These are phyloP conservation scores for Coboldia fuscipes DNA, from an alignment of 1,140 invertebrate species.

Conservation along the genomic window DNA sequence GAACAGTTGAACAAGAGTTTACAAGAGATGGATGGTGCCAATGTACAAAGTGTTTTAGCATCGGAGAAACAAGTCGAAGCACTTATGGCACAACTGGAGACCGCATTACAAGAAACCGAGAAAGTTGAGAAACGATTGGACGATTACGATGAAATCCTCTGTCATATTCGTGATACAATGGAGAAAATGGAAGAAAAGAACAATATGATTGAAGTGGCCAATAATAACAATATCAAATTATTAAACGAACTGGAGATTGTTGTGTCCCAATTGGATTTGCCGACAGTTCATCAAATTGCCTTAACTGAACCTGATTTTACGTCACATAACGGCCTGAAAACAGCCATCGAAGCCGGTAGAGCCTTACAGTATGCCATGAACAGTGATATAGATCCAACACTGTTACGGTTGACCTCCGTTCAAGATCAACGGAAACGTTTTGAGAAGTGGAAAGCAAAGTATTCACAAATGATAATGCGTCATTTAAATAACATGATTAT, in stretches of 20 bases:
- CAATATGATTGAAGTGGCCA: conserved; percentile 64
- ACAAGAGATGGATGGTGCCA: conserved; percentile 51
- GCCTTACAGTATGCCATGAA: conserved; percentile 58
- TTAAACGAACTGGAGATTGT: conserved; percentile 59
- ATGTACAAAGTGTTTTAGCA: conserved; percentile 67
- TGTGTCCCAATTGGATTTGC: conserved; percentile 58
- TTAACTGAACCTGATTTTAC: conserved; percentile 56
- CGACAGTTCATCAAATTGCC: conserved; percentile 40
- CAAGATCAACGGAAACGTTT: conserved; percentile 73
- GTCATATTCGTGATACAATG: conserved; percentile 64
- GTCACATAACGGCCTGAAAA: conserved; percentile 44
- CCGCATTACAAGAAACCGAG: conserved; percentile 53
- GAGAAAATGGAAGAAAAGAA: conserved; percentile 85
- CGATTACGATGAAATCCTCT: conserved; percentile 56
- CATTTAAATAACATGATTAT: conserved; percentile 88
- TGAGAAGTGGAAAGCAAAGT: conserved; percentile 64
- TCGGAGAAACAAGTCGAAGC: conserved; percentile 51
- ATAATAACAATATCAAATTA: conserved; percentile 62
- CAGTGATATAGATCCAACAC: conserved; percentile 37
- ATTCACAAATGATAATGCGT: conserved; percentile 58
- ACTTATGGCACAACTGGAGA: conserved; percentile 67
- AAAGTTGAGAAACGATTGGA: conserved; percentile 50
- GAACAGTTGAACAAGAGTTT: conserved; percentile 45
- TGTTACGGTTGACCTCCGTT: conserved; percentile 54
- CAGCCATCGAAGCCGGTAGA: conserved; percentile 58